phyloP scores from a whole-genome alignment of 1,140 invertebrate species.

The Acarapis woodi region DNA sequence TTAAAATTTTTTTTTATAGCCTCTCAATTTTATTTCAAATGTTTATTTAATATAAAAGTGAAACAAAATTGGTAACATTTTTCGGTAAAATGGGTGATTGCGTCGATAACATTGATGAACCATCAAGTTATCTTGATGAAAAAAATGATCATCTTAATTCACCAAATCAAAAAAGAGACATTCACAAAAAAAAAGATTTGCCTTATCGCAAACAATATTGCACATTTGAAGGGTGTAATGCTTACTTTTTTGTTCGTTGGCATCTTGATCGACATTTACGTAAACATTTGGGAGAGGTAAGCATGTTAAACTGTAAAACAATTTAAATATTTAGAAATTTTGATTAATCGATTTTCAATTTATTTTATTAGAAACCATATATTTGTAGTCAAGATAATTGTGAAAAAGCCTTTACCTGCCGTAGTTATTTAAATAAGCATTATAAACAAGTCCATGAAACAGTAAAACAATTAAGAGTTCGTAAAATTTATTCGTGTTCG shows the following conservation, averaged over 20 bases:
- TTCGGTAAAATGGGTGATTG: too few relatives aligned
- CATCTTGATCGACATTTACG: neutral
- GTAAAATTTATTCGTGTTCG: slow-evolving; percentile 8
- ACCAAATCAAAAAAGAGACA: too few relatives aligned
- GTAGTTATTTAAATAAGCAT: slow-evolving; percentile 4
- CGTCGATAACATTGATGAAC: too few relatives aligned
- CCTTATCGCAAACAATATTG: too few relatives aligned
- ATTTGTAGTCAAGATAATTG: slow-evolving; percentile 1
- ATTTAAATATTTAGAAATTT: neutral
- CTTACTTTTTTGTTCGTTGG: neutral
- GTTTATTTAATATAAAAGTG: too few relatives aligned
- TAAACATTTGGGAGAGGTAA: slow-evolving; percentile 2
- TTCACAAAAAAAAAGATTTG: too few relatives aligned
- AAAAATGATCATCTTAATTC: too few relatives aligned
- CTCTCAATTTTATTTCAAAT: too few relatives aligned
- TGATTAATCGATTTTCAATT: neutral
- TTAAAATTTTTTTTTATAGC: too few relatives aligned
- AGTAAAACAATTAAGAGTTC: neutral
- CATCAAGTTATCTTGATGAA: too few relatives aligned
- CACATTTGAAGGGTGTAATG: neutral
- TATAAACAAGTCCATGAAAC: neutral
- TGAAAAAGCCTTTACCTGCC: slow-evolving; percentile 3
- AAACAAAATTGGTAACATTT: too few relatives aligned
- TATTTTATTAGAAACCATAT: slow-evolving; percentile 1
- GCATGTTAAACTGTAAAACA: neutral